phyloP scores from a whole-genome alignment of 2,888 invertebrate genomes.

The Dolichomitus sp. region DNA sequence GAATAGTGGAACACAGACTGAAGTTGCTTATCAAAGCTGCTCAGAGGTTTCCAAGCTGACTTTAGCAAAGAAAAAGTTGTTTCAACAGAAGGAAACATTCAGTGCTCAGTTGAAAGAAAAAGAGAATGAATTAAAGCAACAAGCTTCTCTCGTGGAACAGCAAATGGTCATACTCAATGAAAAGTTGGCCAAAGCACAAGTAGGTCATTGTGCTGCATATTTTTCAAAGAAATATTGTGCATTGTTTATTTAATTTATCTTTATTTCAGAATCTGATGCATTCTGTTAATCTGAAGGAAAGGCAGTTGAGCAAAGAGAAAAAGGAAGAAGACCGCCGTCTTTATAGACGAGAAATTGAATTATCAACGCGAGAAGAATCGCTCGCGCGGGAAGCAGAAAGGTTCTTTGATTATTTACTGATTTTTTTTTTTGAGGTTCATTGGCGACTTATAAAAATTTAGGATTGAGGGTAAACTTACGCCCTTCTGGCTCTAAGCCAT shows the following conservation, averaged over 20 bases:
- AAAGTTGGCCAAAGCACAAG: conserved; percentile 81
- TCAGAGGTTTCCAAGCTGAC: conserved; percentile 68
- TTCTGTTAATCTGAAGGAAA: conserved; percentile 76
- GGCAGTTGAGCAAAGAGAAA: conserved; percentile 74
- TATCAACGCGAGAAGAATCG: conserved; percentile 79
- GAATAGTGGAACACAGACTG: conserved; percentile 72
- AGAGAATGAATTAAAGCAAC: conserved; percentile 78
- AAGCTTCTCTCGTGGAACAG: conserved; percentile 76
- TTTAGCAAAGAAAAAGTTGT: conserved; percentile 76
- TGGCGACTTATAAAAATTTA: background rate
- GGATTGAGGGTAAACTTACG: background rate
- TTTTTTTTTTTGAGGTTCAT: background rate
- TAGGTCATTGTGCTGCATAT: conserved; percentile 57
- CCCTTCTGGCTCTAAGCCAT: too few species aligned
- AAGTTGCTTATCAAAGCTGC: conserved; percentile 21
- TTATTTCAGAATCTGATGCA: conserved; percentile 77
- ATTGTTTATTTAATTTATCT: conserved; percentile 21
- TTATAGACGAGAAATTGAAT: conserved; percentile 78
- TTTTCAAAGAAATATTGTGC: background rate
- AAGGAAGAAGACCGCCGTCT: conserved; percentile 75
- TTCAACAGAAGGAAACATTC: conserved; percentile 78
- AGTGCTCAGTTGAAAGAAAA: conserved; percentile 76
- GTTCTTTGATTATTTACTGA: conserved; percentile 66
- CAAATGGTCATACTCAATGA: conserved; percentile 77
- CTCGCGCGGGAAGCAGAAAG: conserved; percentile 79